Percentiles rank a stretch among this genome's conserved stretches.
Evolutionary conservation across 30 jellyfish, hydroid and myxozoan species (phyloP).

Genomic region (Nemopilema nomurai): DNA sequence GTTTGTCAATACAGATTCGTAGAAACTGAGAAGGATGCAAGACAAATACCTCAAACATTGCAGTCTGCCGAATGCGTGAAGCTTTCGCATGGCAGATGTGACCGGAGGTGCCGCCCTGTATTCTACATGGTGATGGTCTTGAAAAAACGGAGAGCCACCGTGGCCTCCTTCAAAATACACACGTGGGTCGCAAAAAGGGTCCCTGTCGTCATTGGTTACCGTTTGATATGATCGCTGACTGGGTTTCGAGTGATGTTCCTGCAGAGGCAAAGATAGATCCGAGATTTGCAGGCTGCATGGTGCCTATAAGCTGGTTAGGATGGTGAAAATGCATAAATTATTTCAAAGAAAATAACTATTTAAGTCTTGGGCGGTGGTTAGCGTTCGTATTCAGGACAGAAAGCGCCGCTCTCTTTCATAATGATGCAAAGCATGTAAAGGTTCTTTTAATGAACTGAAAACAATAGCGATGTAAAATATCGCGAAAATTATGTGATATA

Average conservation of each 20-base stretch:
- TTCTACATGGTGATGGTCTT: constrained; percentile 14
- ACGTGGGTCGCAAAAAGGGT: constrained; percentile 34
- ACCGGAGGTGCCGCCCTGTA: constrained; percentile 49
- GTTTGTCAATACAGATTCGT: constrained; percentile 35
- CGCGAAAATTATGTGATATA: too few relatives aligned
- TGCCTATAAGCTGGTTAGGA: too few relatives aligned
- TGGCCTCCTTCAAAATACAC: not conserved
- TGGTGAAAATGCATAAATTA: too few relatives aligned
- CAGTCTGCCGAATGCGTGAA: constrained; percentile 45
- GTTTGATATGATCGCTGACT: not conserved
- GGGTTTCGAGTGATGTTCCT: not conserved
- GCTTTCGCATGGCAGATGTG: constrained; percentile 21
- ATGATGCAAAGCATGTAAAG: too few relatives aligned
- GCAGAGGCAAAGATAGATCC: not conserved
- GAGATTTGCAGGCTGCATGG: not conserved
- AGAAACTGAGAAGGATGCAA: constrained; percentile 46
- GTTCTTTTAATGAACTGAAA: too few relatives aligned
- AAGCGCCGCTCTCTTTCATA: too few relatives aligned
- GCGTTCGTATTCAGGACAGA: too few relatives aligned
- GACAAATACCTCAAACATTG: constrained; percentile 41
- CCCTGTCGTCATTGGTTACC: constrained; percentile 18
- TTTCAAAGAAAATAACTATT: too few relatives aligned
- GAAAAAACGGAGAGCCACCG: constrained; percentile 1
- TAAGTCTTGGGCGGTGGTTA: too few relatives aligned
- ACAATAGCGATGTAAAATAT: too few relatives aligned